These are phyloP conservation scores for Acrocera orbiculus DNA, from an alignment of 2,888 invertebrate species.

Conservation along the genomic window DNA sequence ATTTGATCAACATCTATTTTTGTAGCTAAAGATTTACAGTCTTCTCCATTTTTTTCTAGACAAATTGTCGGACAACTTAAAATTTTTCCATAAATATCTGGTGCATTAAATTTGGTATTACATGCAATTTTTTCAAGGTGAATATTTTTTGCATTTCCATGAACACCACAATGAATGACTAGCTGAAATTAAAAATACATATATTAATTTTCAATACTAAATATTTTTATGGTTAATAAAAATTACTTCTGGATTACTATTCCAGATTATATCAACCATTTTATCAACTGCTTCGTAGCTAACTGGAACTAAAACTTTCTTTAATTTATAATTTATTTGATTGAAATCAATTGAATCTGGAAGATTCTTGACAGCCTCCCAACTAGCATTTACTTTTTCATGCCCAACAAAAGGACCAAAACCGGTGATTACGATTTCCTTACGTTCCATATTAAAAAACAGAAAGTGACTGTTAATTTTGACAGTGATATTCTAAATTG, in stretches of 20 bases:
- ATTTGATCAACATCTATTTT: conserved; percentile 29
- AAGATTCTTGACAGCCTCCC: conserved; percentile 51
- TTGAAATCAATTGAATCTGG: conserved; percentile 23
- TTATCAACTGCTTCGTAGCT: conserved; percentile 44
- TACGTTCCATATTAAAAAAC: too few species aligned
- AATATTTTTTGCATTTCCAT: conserved; percentile 22
- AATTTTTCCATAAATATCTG: conserved; percentile 22
- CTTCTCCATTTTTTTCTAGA: conserved; percentile 14
- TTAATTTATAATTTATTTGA: conserved; percentile 32
- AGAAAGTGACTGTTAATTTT: too few species aligned
- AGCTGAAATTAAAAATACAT: conserved; percentile 15
- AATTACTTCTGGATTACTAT: conserved; percentile 42
- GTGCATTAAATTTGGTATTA: conserved; percentile 24
- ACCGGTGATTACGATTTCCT: too few species aligned
- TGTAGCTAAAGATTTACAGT: conserved; percentile 19
- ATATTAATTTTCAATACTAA: neutral
- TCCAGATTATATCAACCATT: conserved; percentile 43
- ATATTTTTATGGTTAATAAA: too few species aligned
- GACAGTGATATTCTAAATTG: too few species aligned
- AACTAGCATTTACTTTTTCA: conserved; percentile 49
- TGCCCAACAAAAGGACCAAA: conserved; percentile 59
- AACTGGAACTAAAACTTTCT: conserved; percentile 42
- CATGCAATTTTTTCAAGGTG: conserved; percentile 27
- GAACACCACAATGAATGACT: conserved; percentile 30
- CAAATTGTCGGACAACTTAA: conserved; percentile 16